phyloP scores from a whole-genome alignment of 2,113 vertebrate species.

The Mixornis gularis region DNA sequence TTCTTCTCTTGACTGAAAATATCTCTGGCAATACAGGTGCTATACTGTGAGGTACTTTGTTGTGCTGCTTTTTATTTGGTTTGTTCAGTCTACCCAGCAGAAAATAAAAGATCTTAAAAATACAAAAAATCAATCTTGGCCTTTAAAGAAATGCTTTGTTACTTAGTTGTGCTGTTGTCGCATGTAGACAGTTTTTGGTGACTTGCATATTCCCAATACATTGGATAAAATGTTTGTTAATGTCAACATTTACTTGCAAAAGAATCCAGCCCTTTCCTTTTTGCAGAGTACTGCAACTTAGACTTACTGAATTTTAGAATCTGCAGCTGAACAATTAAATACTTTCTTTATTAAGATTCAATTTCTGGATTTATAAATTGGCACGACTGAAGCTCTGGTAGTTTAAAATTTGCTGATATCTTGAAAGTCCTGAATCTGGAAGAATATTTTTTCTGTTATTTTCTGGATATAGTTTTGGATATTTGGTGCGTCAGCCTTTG shows the following conservation, averaged over 20 bases:
- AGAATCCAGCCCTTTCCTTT: background rate
- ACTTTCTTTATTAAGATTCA: background rate
- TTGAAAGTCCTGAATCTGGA: background rate
- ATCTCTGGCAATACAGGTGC: background rate
- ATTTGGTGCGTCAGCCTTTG: background rate
- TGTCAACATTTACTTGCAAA: background rate
- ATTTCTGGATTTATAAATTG: background rate
- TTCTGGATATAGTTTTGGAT: background rate
- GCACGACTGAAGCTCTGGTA: background rate
- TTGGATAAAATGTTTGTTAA: background rate
- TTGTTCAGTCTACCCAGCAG: background rate
- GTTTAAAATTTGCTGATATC: background rate
- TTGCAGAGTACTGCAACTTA: background rate
- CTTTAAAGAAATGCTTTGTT: background rate
- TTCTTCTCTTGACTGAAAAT: background rate
- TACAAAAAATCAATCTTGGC: background rate
- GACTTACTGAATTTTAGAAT: background rate
- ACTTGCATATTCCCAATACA: background rate
- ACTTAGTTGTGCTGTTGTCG: background rate
- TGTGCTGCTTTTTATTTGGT: background rate
- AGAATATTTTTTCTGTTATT: background rate
- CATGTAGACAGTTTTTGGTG: background rate
- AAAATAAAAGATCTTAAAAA: background rate
- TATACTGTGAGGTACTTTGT: background rate
- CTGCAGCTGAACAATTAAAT: background rate